Evolutionary conservation across 30 jellyfish, hydroid and myxozoan species (phyloP).

Genomic region (Aurelia sp.): DNA sequence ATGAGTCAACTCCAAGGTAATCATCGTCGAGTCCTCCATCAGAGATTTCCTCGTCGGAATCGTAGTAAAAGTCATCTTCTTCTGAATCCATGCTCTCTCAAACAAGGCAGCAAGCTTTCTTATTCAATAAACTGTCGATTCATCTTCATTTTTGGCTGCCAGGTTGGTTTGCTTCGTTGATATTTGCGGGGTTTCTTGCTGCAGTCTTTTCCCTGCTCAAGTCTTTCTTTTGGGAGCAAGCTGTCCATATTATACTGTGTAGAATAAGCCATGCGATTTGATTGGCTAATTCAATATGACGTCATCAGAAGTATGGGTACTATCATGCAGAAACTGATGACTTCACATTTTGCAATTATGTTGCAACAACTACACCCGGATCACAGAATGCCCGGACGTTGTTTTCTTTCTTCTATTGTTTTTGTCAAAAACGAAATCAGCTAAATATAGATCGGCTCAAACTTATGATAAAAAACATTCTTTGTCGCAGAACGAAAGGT

Average conservation of each 20-base stretch:
- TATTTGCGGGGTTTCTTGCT: background rate
- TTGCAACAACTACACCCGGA: background rate
- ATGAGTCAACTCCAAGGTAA: conserved; percentile 84
- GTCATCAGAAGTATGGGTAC: conserved; percentile 66
- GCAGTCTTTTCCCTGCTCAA: background rate
- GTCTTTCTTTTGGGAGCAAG: conserved; percentile 11
- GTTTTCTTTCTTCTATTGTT: too few relatives aligned
- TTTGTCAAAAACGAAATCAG: too few relatives aligned
- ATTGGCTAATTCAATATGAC: conserved; percentile 64
- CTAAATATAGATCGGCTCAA: too few relatives aligned
- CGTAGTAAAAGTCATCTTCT: conserved; percentile 86
- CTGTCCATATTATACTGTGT: conserved; percentile 42
- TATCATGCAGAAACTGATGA: conserved; percentile 47
- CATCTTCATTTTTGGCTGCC: background rate
- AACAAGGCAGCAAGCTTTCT: background rate
- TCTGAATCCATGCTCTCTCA: conserved; percentile 86
- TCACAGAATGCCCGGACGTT: too few relatives aligned
- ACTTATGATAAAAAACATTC: too few relatives aligned
- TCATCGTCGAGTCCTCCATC: conserved; percentile 88
- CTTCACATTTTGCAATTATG: background rate
- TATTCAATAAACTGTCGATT: background rate
- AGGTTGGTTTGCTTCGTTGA: too few relatives aligned
- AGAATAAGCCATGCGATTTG: conserved; percentile 40
- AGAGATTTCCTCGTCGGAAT: conserved; percentile 82
- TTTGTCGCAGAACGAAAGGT: too few relatives aligned